Conservation (phyloP, 2,113 vertebrate species). For the Scalopus aquaticus region DNA sequence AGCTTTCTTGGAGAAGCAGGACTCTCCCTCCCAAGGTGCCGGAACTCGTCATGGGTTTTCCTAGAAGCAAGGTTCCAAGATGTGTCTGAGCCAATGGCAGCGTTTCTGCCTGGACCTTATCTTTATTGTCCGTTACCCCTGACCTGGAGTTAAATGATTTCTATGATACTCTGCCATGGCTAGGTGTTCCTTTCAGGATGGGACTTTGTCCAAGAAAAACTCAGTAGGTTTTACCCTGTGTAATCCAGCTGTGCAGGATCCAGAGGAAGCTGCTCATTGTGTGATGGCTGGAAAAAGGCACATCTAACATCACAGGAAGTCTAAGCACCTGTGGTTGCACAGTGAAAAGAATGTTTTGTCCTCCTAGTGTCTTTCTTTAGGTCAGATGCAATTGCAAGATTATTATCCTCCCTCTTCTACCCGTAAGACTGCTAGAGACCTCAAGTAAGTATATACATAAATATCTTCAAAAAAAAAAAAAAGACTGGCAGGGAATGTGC, state of each 20-base stretch:
- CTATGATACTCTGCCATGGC: background rate
- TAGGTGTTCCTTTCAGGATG: background rate
- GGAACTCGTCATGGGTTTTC: background rate
- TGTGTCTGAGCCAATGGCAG: background rate
- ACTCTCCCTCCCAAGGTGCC: background rate
- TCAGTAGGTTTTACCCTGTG: background rate
- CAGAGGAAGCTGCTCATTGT: background rate
- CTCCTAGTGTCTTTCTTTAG: background rate
- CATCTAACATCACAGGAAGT: background rate
- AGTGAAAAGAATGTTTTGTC: background rate
- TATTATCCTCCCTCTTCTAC: background rate
- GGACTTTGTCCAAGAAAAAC: background rate
- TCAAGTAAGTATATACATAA: too few relatives aligned
- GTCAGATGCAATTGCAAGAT: background rate
- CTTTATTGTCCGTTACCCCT: background rate
- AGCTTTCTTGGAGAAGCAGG: constrained; percentile 36
- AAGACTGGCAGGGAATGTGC: background rate
- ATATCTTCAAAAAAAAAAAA: background rate
- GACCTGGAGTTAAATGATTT: background rate
- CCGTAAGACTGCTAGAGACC: too few relatives aligned
- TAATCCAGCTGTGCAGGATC: background rate
- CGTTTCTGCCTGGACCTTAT: background rate
- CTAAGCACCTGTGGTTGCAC: background rate
- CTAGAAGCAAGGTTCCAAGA: constrained; percentile 3
- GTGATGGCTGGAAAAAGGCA: background rate